Conservation (phyloP, 37 sponge, comb jelly and placozoan genomes). For the Halichondria panicea region DNA sequence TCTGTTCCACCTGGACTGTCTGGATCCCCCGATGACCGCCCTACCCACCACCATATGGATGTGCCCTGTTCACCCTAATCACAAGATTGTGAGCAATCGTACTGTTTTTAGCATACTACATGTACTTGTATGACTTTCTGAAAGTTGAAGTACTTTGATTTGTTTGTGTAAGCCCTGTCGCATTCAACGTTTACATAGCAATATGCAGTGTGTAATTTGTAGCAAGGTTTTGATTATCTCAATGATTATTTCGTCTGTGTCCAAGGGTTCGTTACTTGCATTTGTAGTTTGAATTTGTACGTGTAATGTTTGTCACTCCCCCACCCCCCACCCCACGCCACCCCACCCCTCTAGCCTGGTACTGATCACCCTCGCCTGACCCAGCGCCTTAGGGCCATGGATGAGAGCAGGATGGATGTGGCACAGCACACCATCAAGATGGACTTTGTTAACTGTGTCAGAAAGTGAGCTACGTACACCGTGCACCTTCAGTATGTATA, state of each 20-base stretch:
- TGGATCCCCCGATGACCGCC: slow-evolving; percentile 83
- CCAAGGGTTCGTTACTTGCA: too few relatives aligned
- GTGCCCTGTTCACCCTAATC: slow-evolving; percentile 87
- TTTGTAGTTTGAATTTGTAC: too few relatives aligned
- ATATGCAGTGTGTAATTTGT: background rate
- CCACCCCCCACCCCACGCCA: background rate
- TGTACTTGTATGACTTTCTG: background rate
- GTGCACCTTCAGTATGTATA: background rate
- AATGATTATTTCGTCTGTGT: slow-evolving; percentile 2
- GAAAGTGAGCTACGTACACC: slow-evolving; percentile 16
- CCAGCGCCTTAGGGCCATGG: slow-evolving; percentile 47
- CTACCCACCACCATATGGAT: slow-evolving; percentile 84
- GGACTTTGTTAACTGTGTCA: slow-evolving; percentile 64
- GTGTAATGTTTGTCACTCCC: background rate
- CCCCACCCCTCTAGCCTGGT: slow-evolving; percentile 33
- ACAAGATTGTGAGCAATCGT: slow-evolving; percentile 50
- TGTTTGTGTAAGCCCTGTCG: background rate
- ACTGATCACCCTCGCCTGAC: slow-evolving; percentile 63
- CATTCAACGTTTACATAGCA: background rate
- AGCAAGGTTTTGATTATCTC: background rate
- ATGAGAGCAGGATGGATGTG: slow-evolving; percentile 37
- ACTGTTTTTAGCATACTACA: background rate
- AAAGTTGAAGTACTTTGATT: background rate
- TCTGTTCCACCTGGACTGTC: slow-evolving; percentile 86
- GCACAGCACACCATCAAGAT: slow-evolving; percentile 47